Evolutionary conservation across 2,113 vertebrate genomes (phyloP).

Genomic region (Lathamus discolor): DNA sequence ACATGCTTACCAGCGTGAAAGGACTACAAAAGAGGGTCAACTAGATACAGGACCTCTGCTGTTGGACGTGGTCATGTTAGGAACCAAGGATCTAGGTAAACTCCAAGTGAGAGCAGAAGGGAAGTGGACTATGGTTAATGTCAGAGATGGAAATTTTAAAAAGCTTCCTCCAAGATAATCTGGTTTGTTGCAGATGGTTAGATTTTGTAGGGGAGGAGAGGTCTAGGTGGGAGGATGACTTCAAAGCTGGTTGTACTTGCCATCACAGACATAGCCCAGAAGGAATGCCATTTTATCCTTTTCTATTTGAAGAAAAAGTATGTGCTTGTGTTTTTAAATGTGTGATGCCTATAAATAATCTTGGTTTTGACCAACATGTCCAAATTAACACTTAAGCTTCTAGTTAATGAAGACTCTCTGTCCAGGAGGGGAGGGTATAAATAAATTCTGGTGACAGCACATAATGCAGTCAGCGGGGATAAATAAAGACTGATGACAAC

Average conservation of each 20-base stretch:
- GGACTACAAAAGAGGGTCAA: not conserved
- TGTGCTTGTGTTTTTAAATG: not conserved
- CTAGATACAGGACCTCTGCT: not conserved
- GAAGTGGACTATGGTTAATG: not conserved
- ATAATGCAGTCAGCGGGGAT: not conserved
- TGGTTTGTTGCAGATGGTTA: not conserved
- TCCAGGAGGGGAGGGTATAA: not conserved
- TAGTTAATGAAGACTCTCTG: not conserved
- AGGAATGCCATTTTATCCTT: not conserved
- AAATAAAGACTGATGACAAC: not conserved
- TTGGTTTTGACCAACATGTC: not conserved
- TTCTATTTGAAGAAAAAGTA: not conserved
- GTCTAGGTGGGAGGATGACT: not conserved
- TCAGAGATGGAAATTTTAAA: not conserved
- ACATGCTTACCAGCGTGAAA: not conserved
- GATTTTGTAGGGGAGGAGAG: not conserved
- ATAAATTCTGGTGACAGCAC: not conserved
- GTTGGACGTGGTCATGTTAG: not conserved
- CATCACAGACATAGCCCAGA: not conserved
- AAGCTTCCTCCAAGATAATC: not conserved
- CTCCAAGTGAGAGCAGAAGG: not conserved
- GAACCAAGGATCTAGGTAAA: not conserved
- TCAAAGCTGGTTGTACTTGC: not conserved
- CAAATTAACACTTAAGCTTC: not conserved
- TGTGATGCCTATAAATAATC: not conserved